Evolutionary conservation across 1,140 invertebrate genomes (phyloP).

Genomic region (Dendrolimus kikuchii): DNA sequence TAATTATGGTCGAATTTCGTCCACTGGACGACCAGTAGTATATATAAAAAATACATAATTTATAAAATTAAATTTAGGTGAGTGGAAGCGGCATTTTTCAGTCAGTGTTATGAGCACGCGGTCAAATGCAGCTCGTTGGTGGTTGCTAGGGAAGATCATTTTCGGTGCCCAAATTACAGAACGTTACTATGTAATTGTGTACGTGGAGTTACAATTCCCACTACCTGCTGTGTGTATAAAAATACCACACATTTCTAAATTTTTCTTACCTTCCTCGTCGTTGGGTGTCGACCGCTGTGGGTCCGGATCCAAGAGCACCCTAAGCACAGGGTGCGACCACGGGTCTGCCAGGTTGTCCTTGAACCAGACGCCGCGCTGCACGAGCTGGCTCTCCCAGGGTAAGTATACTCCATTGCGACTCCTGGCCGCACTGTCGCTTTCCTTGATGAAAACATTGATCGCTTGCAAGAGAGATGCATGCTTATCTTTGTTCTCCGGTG

Average conservation of each 20-base stretch:
- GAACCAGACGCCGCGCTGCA: conserved; percentile 40
- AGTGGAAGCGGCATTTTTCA: too few species aligned
- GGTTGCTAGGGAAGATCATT: too few species aligned
- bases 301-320: conserved; percentile 40
- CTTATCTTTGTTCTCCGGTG: conserved; percentile 33
- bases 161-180: too few species aligned
- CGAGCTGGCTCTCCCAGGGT: conserved; percentile 39
- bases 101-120: too few species aligned
- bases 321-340: conserved; percentile 59
- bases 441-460: conserved; percentile 37
- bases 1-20: too few species aligned
- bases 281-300: conserved; percentile 23
- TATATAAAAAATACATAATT: too few species aligned
- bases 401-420: conserved; percentile 17
- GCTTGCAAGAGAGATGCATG: conserved; percentile 36
- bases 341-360: conserved; percentile 40
- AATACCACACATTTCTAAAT: not conserved
- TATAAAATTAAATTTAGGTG: too few species aligned
- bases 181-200: too few species aligned
- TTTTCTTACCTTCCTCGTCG: conserved; percentile 37
- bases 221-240: too few species aligned
- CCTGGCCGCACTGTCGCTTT: conserved; percentile 17
- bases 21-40: too few species aligned
- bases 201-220: too few species aligned
- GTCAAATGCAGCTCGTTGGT: too few species aligned